Evolutionary conservation across 2,888 invertebrate species (phyloP).

Genomic region (Sarcophaga rosellei): DNA sequence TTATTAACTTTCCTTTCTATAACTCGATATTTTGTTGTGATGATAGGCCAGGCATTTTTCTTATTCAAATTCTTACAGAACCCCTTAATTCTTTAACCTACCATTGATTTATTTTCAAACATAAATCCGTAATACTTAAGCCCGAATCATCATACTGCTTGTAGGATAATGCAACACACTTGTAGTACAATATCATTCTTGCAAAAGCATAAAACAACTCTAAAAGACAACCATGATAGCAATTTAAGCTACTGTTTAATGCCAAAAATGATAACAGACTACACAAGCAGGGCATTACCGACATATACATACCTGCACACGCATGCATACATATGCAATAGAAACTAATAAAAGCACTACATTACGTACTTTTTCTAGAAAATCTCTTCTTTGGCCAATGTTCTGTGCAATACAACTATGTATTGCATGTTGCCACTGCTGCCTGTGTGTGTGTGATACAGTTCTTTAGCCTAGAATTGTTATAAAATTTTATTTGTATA

Average conservation of each 20-base stretch:
- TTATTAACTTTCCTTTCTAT: no score
- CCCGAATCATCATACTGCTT: no score
- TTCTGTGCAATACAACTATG: neutral
- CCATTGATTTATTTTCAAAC: no score
- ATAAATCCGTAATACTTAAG: no score
- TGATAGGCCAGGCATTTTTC: no score
- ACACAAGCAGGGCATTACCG: constrained; percentile 2
- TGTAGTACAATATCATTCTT: constrained; percentile 5
- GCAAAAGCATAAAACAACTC: neutral
- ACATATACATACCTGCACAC: no score
- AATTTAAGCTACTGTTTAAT: constrained; percentile 41
- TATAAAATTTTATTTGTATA: constrained; percentile 61
- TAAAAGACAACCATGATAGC: neutral
- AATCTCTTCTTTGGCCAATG: constrained; percentile 22
- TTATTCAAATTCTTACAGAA: no score
- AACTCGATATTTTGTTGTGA: no score
- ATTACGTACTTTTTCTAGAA: constrained; percentile 5
- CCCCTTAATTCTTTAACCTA: no score
- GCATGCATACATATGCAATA: no score
- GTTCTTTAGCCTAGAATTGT: constrained; percentile 14
- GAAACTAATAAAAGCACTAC: no score
- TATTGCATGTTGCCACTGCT: neutral
- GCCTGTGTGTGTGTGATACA: neutral
- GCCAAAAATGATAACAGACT: constrained; percentile 52
- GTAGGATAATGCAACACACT: neutral